These are phyloP conservation scores for Gobiocypris rarus DNA, from an alignment of 2,113 vertebrate species.

Conservation along the genomic window DNA sequence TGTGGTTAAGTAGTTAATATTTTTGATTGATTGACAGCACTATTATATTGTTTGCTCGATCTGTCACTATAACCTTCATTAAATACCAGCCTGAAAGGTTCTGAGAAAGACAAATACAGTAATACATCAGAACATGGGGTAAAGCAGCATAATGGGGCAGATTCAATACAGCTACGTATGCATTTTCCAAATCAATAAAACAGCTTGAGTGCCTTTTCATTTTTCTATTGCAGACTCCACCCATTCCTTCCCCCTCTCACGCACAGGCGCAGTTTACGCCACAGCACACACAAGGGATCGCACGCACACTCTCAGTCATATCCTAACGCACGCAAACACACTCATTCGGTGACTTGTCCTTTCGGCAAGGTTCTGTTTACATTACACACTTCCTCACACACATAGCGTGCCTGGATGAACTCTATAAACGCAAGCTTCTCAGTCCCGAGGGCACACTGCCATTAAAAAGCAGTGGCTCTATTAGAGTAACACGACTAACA, in stretches of 20 bases:
- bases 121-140: neutral
- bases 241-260: slow-evolving; percentile 33
- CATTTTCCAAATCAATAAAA: slow-evolving; percentile 5
- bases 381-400: slow-evolving; percentile 74
- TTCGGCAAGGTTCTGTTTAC: slow-evolving; percentile 67
- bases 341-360: slow-evolving; percentile 20
- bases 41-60: too few species aligned
- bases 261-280: slow-evolving; percentile 39
- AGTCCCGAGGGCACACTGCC: slow-evolving; percentile 67
- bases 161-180: neutral
- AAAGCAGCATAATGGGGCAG: neutral
- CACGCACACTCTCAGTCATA: slow-evolving; percentile 25
- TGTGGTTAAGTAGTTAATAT: too few species aligned
- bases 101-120: neutral
- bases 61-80: neutral
- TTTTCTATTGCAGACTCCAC: neutral
- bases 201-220: neutral
- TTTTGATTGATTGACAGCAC: too few species aligned
- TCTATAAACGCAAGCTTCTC: slow-evolving; percentile 67
- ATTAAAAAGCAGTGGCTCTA: slow-evolving; percentile 66
- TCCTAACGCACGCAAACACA: slow-evolving; percentile 32
- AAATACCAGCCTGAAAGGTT: neutral
- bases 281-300: slow-evolving; percentile 12
- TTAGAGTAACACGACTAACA: slow-evolving; percentile 36
- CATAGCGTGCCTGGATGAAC: slow-evolving; percentile 76